A percentile compares a stretch with the other conserved stretches of the same genome.
Conservation (phyloP, 2,113 vertebrate genomes). For the Mastomys coucha region DNA sequence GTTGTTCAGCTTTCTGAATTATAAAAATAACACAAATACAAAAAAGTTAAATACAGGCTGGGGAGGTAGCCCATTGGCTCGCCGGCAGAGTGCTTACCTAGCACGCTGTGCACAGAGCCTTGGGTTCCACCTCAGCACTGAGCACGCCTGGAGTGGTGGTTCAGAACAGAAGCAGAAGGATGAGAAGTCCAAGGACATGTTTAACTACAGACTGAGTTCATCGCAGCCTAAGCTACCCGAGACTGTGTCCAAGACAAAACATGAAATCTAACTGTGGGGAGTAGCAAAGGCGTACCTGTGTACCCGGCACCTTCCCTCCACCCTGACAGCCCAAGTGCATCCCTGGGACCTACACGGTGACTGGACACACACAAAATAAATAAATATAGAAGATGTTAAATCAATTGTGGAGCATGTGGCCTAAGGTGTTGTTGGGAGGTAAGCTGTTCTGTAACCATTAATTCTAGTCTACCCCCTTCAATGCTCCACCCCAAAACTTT, state of each 20-base stretch:
- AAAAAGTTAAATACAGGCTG: not conserved
- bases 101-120: not conserved
- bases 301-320: not conserved
- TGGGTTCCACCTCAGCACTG: not conserved
- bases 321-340: not conserved
- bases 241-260: not conserved
- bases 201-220: not conserved
- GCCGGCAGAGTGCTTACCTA: not conserved
- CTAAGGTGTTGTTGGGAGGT: not conserved
- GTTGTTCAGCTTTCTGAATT: not conserved
- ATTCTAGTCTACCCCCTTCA: not conserved
- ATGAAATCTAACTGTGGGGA: not conserved
- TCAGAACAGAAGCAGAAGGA: not conserved
- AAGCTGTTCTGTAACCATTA: not conserved
- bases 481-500: not conserved
- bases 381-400: not conserved
- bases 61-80: not conserved
- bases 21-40: slow-evolving; percentile 9
- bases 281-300: not conserved
- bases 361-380: not conserved
- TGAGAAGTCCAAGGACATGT: too few relatives aligned
- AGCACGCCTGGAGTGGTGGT: accelerated
- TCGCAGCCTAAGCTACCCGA: not conserved
- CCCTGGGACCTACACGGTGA: not conserved
- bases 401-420: not conserved